These are phyloP conservation scores for Spheniscus humboldti DNA, from an alignment of 2,797 vertebrate species.

Conservation along the genomic window DNA sequence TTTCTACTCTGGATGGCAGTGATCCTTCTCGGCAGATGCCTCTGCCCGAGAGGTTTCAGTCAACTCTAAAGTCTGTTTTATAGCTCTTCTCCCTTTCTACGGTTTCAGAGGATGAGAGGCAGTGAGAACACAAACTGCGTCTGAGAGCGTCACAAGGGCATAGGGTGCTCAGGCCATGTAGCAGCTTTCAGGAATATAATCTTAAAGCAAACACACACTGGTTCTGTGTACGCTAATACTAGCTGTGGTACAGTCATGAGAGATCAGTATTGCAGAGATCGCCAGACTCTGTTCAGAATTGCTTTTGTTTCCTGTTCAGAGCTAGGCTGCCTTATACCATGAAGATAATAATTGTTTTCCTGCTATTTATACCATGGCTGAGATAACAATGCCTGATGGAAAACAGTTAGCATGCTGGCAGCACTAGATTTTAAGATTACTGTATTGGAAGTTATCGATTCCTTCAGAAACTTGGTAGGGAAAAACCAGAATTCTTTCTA, in stretches of 20 bases:
- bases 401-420: background rate
- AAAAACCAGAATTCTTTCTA: background rate
- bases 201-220: background rate
- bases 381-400: background rate
- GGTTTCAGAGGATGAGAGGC: background rate
- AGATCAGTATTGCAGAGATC: background rate
- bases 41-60: background rate
- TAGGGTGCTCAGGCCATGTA: background rate
- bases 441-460: background rate
- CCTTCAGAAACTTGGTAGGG: background rate
- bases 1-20: background rate
- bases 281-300: background rate
- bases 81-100: background rate
- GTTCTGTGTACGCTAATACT: background rate
- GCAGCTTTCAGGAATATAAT: background rate
- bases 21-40: background rate
- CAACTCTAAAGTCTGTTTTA: background rate
- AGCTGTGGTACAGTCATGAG: accelerated
- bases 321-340: background rate
- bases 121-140: background rate
- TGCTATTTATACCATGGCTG: background rate
- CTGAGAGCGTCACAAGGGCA: background rate
- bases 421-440: background rate
- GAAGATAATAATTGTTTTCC: background rate
- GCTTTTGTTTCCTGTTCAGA: background rate